A percentile compares a stretch with the other conserved stretches of the same genome.
Evolutionary conservation across 2,888 invertebrate genomes (phyloP).

Genomic region (Pollenia labialis): DNA sequence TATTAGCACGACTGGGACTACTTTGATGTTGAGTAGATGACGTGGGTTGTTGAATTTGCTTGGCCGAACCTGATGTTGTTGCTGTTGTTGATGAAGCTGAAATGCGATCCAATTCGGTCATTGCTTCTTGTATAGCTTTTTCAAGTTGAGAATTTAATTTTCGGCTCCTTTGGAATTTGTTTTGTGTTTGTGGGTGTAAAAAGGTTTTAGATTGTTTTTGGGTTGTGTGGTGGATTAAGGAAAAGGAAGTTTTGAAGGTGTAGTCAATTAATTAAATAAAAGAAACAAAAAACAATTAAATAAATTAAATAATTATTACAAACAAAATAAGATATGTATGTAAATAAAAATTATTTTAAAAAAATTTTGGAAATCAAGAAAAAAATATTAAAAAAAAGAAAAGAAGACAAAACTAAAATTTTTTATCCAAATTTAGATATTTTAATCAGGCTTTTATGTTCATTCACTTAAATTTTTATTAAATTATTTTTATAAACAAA

Average conservation of each 20-base stretch:
- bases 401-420: background rate
- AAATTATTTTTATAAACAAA: background rate
- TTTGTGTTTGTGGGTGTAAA: conserved; percentile 61
- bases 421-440: background rate
- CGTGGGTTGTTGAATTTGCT: conserved; percentile 78
- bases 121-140: conserved; percentile 96
- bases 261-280: conserved; percentile 64
- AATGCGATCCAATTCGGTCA: conserved; percentile 93
- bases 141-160: conserved; percentile 95
- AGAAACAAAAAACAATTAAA: conserved; percentile 58
- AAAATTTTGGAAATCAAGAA: background rate
- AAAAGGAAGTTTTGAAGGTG: conserved; percentile 37
- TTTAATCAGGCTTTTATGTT: background rate
- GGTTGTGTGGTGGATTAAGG: conserved; percentile 49
- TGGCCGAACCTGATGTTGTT: conserved; percentile 70
- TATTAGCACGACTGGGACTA: conserved; percentile 77
- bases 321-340: conserved; percentile 22
- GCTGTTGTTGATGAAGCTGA: conserved; percentile 82
- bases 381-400: background rate
- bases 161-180: conserved; percentile 89
- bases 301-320: conserved; percentile 24
- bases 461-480: too few relatives aligned
- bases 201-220: conserved; percentile 60
- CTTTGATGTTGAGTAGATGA: conserved; percentile 76
- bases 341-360: background rate